These are phyloP conservation scores for Eclectus roratus DNA, from an alignment of 2,113 vertebrate genomes.

Conservation along the genomic window DNA sequence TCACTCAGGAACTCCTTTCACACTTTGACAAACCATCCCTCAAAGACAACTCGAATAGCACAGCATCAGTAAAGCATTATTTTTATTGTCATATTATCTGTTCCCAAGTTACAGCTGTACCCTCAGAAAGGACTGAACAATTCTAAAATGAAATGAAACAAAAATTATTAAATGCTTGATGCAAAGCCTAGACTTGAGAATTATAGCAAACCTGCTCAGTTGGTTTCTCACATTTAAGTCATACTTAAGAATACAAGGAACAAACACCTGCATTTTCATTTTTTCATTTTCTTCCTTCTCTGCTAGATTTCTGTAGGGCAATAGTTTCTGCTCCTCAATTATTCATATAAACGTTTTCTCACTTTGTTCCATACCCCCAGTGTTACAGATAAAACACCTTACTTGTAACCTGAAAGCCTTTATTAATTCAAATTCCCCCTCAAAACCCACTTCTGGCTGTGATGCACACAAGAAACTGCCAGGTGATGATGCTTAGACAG, in stretches of 20 bases:
- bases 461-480: background rate
- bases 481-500: background rate
- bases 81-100: background rate
- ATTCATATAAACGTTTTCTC: background rate
- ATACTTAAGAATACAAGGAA: background rate
- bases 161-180: background rate
- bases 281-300: background rate
- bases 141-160: background rate
- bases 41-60: fast-evolving
- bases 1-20: background rate
- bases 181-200: background rate
- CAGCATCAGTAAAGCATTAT: no score
- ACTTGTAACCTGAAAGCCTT: background rate
- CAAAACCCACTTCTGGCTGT: background rate
- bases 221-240: background rate
- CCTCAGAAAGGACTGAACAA: background rate
- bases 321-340: background rate
- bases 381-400: background rate
- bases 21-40: background rate
- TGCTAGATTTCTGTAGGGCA: background rate
- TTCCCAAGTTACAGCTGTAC: background rate
- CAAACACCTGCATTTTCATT: background rate
- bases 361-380: background rate
- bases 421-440: background rate
- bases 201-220: background rate